Conservation (phyloP, 2,797 vertebrate genomes). For the Esox lucius region DNA sequence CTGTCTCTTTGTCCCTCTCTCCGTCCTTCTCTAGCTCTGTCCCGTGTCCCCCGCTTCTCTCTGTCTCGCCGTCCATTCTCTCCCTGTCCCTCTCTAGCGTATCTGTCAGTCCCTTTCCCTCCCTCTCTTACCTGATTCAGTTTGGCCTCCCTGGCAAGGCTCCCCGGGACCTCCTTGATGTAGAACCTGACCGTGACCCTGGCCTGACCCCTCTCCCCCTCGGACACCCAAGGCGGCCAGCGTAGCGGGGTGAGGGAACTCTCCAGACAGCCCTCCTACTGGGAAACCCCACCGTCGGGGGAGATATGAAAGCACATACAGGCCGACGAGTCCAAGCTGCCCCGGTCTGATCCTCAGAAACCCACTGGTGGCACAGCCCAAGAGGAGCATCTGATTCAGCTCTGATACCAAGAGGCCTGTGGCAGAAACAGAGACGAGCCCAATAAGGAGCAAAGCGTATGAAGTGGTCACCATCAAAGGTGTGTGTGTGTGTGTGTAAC, state of each 20-base stretch:
- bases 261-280: slow-evolving; percentile 73
- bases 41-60: too few relatives aligned
- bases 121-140: slow-evolving; percentile 76
- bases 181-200: slow-evolving; percentile 68
- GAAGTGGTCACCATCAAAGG: slow-evolving; percentile 44
- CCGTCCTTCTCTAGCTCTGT: too few relatives aligned
- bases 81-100: too few relatives aligned
- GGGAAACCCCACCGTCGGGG: slow-evolving; percentile 43
- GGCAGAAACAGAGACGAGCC: not conserved
- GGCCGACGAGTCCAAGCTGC: not conserved
- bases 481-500: not conserved
- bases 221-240: slow-evolving; percentile 70
- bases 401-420: not conserved
- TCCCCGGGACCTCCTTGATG: slow-evolving; percentile 65
- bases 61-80: too few relatives aligned
- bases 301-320: slow-evolving; percentile 31
- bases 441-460: not conserved
- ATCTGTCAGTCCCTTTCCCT: not conserved
- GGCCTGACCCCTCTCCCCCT: slow-evolving; percentile 71
- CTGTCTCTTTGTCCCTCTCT: not conserved
- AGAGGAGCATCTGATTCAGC: not conserved
- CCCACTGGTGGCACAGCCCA: not conserved
- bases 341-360: not conserved
- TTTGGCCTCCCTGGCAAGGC: slow-evolving; percentile 62
- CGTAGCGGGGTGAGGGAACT: slow-evolving; percentile 68